These are phyloP conservation scores for Leucosticte australis DNA, from an alignment of 2,113 vertebrate species.

Conservation along the genomic window DNA sequence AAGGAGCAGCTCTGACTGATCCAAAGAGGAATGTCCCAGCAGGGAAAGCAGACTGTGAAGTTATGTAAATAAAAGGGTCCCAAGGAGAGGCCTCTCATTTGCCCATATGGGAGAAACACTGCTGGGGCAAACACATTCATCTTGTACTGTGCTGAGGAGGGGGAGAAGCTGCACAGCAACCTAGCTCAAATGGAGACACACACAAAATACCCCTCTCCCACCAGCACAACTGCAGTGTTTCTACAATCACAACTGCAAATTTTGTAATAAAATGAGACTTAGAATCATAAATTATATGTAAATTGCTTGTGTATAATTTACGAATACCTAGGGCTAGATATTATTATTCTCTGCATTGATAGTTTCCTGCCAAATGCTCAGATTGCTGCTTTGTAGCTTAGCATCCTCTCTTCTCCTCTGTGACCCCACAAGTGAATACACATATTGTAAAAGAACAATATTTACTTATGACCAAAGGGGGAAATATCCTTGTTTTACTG, in stretches of 20 bases:
- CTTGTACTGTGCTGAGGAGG: neutral
- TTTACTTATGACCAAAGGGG: conserved; percentile 20
- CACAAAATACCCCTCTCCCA: neutral
- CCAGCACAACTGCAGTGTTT: rapidly evolving
- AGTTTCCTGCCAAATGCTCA: neutral
- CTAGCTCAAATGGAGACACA: neutral
- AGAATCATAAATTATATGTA: conserved; percentile 53
- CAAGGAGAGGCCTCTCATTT: neutral
- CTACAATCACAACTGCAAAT: neutral
- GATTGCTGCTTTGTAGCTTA: neutral
- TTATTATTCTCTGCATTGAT: conserved; percentile 51
- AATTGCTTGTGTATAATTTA: conserved; percentile 60
- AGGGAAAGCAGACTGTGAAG: neutral
- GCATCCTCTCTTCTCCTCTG: neutral
- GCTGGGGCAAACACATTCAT: neutral
- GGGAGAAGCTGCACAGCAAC: neutral
- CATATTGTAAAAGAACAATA: neutral
- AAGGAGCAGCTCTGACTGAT: neutral
- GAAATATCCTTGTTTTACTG: neutral
- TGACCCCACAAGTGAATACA: conserved; percentile 5
- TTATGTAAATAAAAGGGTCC: neutral
- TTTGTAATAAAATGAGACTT: conserved; percentile 6
- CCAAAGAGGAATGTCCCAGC: neutral
- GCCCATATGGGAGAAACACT: neutral
- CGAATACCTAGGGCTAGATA: conserved; percentile 47